Evolutionary conservation across 2,113 vertebrate species (phyloP).

Genomic region (Butastur rufipennis): DNA sequence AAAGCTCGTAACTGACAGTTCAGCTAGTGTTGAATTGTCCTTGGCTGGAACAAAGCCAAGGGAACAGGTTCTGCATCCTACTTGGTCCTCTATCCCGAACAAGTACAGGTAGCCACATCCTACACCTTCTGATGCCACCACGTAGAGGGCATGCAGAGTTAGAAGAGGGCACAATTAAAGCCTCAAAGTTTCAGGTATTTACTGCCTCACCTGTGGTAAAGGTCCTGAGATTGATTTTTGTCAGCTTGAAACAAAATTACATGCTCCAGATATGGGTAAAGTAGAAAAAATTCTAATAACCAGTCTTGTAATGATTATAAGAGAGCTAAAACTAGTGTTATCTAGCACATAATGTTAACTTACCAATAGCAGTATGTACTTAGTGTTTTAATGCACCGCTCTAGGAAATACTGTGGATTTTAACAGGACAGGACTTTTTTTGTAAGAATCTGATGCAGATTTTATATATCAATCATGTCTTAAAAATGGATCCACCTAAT

Average conservation of each 20-base stretch:
- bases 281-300: neutral
- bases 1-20: neutral
- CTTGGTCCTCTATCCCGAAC: neutral
- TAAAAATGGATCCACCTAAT: slow-evolving; percentile 23
- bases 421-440: neutral
- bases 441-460: neutral
- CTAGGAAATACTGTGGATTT: neutral
- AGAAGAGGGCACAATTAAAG: neutral
- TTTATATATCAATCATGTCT: slow-evolving; percentile 6
- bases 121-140: neutral
- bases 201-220: neutral
- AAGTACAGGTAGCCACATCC: neutral
- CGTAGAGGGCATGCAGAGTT: neutral
- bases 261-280: neutral
- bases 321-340: neutral
- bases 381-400: neutral
- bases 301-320: neutral
- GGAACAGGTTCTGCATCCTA: neutral
- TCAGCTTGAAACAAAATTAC: neutral
- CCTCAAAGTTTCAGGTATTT: neutral
- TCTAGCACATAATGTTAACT: neutral
- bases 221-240: neutral
- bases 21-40: neutral
- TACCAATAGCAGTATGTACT: neutral
- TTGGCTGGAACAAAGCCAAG: neutral